Evolutionary conservation across 2,113 vertebrate species (phyloP).

Genomic region (Tyrannus savana): DNA sequence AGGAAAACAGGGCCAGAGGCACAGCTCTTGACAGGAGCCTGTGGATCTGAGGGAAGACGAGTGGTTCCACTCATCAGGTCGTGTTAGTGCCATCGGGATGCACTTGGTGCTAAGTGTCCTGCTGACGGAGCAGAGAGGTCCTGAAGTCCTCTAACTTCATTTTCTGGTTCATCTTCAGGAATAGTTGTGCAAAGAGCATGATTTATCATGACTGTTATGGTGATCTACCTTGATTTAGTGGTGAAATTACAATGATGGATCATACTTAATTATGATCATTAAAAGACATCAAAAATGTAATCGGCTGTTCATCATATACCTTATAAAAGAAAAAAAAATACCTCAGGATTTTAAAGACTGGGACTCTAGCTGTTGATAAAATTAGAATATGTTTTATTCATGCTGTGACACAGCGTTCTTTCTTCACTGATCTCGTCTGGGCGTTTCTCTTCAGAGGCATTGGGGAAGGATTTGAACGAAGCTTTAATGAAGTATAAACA

Average conservation of each 20-base stretch:
- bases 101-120: background rate
- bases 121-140: background rate
- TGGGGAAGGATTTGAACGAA: background rate
- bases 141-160: conserved; percentile 35
- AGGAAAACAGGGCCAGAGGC: background rate
- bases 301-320: conserved; percentile 68
- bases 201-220: conserved; percentile 60
- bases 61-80: background rate
- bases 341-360: conserved; percentile 27
- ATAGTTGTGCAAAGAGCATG: conserved; percentile 38
- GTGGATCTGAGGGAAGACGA: accelerated
- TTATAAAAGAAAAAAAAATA: conserved; percentile 54
- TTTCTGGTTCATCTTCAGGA: conserved; percentile 11
- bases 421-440: conserved; percentile 3
- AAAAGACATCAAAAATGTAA: conserved; percentile 72
- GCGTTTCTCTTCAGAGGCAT: background rate
- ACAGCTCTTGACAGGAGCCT: background rate
- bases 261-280: conserved; percentile 74
- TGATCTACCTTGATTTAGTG: conserved; percentile 72
- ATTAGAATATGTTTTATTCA: conserved; percentile 64
- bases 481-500: conserved; percentile 9
- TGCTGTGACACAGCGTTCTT: conserved; percentile 34
- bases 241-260: conserved; percentile 72
- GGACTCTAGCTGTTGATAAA: conserved; percentile 58
- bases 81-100: accelerated